Evolutionary conservation across 2,797 vertebrate species (phyloP), one percentile per base, ranked within the genome.

Genomic region (Chaenodraco wilsoni): DNA sequence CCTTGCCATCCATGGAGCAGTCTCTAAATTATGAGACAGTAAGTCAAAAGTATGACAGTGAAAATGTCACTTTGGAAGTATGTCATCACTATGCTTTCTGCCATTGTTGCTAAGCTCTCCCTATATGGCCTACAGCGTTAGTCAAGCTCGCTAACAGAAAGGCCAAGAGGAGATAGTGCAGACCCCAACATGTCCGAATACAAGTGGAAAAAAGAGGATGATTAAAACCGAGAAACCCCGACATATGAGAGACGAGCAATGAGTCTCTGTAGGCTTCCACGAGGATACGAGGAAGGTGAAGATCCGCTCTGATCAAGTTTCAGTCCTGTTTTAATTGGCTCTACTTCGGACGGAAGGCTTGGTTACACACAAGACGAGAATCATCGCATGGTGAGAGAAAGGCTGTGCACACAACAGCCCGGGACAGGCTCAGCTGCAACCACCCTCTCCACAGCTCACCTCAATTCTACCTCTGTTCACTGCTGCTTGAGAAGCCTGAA

Each of bases 271-370:
- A 11, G 64, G 57, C 60, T 69, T 63, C 69, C 15, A 33, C 44
- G 65, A 70, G 69, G 62, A 83, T 65, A 41, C 37, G 72, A 72
- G 69, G 69, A 58, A 78, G 84, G 76, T 76, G 73, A 75, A 81
- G 81, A 79, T 60, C 77, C 9, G 7, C 68, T 81, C 62, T 68
- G 78, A 87, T 87, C 70, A 45, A 57, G 76, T 81, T 81, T 85
- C 82, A 89, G 88, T 87, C 83, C 57, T 23, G 49, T 82, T 89
- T 87, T 82, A 76, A 89, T 85, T 82, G 84, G 71, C 65, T 9
- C 57, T 21, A 74, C 64, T 64, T 17, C 76, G 33, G 79, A 77
- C 43, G 17, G 76, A 88, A 88, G 74, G 81, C 79, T 74, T 80
- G 72, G 80, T 81, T 69, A 86, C 85, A 87, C 81, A 82, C 65